A percentile compares a stretch with the other conserved stretches of the same genome.
Conservation (phyloP, 53 echinoderm and acorn worm species). For the Patiria pectinifera region DNA sequence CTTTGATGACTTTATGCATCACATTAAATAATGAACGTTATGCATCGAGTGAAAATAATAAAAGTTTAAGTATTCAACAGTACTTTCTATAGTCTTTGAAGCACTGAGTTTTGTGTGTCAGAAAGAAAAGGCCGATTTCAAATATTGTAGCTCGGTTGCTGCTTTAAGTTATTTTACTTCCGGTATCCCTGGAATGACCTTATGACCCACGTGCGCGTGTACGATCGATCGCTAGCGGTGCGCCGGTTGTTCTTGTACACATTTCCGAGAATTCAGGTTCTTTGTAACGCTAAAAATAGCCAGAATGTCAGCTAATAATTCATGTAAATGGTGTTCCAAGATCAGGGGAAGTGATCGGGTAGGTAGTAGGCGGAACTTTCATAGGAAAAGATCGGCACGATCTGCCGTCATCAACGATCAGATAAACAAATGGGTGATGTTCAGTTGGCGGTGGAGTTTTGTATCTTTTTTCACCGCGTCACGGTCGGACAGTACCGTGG, state of each 20-base stretch:
- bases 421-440: not conserved
- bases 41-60: too few relatives aligned
- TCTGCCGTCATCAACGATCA: not conserved
- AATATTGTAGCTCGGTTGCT: not conserved
- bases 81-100: too few relatives aligned
- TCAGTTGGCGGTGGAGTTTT: not conserved
- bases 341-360: not conserved
- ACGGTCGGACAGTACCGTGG: not conserved
- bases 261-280: conserved; percentile 2
- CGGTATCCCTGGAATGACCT: conserved; percentile 2
- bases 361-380: not conserved
- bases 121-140: too few relatives aligned
- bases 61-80: too few relatives aligned
- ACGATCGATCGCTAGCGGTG: not conserved
- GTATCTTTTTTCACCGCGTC: not conserved
- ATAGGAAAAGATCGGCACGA: not conserved
- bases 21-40: too few relatives aligned
- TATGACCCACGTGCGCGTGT: not conserved
- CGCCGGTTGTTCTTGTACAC: not conserved
- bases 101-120: too few relatives aligned
- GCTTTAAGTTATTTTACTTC: not conserved
- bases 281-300: conserved; percentile 16
- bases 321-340: not conserved
- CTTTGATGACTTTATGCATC: too few relatives aligned
- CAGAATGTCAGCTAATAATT: conserved; percentile 10